Conservation (phyloP, 30 jellyfish, hydroid and myxozoan species). For the Clytia hemisphaerica region DNA sequence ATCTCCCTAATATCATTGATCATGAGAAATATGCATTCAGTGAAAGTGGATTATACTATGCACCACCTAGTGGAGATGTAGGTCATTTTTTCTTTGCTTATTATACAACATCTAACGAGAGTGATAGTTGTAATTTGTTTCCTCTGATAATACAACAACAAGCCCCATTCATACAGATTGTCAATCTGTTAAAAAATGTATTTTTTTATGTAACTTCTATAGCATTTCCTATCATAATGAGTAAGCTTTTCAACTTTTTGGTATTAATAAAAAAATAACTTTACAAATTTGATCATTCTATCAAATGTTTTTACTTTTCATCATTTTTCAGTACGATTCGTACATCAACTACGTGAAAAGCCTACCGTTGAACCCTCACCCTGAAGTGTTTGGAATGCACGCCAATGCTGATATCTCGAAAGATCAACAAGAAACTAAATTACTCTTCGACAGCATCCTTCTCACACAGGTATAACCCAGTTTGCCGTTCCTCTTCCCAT, state of each 20-base stretch:
- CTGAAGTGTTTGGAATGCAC: slow-evolving; percentile 95
- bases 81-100: background rate
- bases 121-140: no score
- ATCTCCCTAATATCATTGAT: slow-evolving; percentile 31
- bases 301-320: background rate
- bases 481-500: no score
- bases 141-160: no score
- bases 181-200: no score
- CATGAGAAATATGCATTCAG: slow-evolving; percentile 58
- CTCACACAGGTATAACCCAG: slow-evolving; percentile 83
- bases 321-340: slow-evolving; percentile 61
- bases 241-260: no score
- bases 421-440: slow-evolving; percentile 82
- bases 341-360: slow-evolving; percentile 64
- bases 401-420: slow-evolving; percentile 93
- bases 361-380: slow-evolving; percentile 79
- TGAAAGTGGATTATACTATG: slow-evolving; percentile 75
- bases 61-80: slow-evolving; percentile 89
- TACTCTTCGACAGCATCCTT: slow-evolving; percentile 67
- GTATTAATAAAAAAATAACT: background rate
- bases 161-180: no score
- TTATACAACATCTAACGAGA: no score
- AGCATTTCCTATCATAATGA: no score
- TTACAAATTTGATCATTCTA: background rate
- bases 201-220: no score